Evolutionary conservation across 2,888 invertebrate species (phyloP).

Genomic region (Xylota segnis): DNA sequence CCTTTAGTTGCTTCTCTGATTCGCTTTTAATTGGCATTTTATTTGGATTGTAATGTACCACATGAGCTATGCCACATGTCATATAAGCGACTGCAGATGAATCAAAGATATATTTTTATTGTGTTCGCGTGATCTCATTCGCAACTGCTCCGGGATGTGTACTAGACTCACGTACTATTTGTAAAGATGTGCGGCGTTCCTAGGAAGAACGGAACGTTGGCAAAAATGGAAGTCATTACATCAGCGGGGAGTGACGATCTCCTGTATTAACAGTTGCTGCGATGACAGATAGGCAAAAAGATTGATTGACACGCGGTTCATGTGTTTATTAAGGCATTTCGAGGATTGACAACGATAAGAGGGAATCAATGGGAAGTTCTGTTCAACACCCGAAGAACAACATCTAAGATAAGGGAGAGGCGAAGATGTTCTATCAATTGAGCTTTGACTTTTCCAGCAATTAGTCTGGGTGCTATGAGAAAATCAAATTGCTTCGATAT

Average conservation of each 20-base stretch:
- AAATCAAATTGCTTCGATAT: neutral
- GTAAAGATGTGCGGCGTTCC: slow-evolving; percentile 8
- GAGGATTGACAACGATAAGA: slow-evolving; percentile 6
- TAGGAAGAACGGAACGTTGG: slow-evolving; percentile 10
- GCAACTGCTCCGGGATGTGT: slow-evolving; percentile 4
- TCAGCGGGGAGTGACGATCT: slow-evolving; percentile 16
- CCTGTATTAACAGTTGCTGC: neutral
- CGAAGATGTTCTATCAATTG: neutral
- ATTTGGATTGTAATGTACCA: slow-evolving; percentile 38
- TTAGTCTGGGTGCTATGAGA: neutral
- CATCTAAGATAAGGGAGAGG: neutral
- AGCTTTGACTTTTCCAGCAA: neutral
- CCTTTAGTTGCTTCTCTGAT: slow-evolving; percentile 5
- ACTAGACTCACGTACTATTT: slow-evolving; percentile 17
- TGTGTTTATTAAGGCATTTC: neutral
- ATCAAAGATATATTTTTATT: slow-evolving; percentile 37
- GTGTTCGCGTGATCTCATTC: slow-evolving; percentile 50
- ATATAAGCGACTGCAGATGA: slow-evolving; percentile 36
- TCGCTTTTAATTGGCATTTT: slow-evolving; percentile 66
- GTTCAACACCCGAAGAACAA: neutral
- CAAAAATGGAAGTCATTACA: slow-evolving; percentile 16
- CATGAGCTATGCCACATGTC: slow-evolving; percentile 36
- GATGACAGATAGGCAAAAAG: slow-evolving; percentile 21
- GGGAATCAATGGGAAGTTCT: slow-evolving; percentile 26
- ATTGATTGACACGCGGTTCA: slow-evolving; percentile 28